Percentiles rank a stretch among this genome's conserved stretches.
Conservation (phyloP, 2,888 invertebrate genomes). For the Argynnis bischoffii region DNA sequence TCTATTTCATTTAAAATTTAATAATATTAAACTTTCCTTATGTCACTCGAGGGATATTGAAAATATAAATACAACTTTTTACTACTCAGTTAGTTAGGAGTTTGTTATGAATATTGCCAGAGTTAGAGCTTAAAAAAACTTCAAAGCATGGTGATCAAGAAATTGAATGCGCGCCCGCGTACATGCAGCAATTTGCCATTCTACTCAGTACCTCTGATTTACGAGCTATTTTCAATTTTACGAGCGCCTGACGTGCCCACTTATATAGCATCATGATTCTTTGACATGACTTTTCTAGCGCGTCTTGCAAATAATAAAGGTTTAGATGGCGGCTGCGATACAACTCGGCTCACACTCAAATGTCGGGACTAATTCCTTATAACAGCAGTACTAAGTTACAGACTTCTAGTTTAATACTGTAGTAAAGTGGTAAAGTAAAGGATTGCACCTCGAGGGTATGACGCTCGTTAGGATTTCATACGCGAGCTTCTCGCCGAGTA, state of each 20-base stretch:
- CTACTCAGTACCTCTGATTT: conserved; percentile 68
- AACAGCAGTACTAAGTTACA: conserved; percentile 58
- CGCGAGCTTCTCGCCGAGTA: conserved; percentile 39
- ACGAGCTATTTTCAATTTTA: conserved; percentile 74
- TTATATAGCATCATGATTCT: conserved; percentile 56
- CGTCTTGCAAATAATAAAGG: conserved; percentile 44
- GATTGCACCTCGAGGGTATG: conserved; percentile 50
- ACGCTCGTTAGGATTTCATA: conserved; percentile 53
- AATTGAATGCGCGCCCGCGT: conserved; percentile 64
- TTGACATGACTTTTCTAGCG: conserved; percentile 36
- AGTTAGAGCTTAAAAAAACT: conserved; percentile 2
- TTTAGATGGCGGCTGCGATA: conserved; percentile 40
- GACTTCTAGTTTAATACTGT: conserved; percentile 59
- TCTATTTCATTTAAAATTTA: conserved; percentile 4
- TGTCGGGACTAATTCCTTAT: conserved; percentile 48
- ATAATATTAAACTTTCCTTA: not conserved
- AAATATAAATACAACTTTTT: conserved; percentile 1
- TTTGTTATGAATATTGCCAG: not conserved
- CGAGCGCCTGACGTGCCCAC: conserved; percentile 64
- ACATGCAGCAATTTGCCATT: conserved; percentile 68
- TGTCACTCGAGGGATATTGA: too few species aligned
- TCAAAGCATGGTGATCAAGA: conserved; percentile 51
- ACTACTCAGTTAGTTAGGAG: not conserved
- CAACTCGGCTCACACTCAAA: conserved; percentile 49
- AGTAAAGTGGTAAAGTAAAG: conserved; percentile 46